Evolutionary conservation across 1,140 invertebrate species (phyloP), one percentile per base, ranked within the genome.

Genomic region (Drosophila santomea): DNA sequence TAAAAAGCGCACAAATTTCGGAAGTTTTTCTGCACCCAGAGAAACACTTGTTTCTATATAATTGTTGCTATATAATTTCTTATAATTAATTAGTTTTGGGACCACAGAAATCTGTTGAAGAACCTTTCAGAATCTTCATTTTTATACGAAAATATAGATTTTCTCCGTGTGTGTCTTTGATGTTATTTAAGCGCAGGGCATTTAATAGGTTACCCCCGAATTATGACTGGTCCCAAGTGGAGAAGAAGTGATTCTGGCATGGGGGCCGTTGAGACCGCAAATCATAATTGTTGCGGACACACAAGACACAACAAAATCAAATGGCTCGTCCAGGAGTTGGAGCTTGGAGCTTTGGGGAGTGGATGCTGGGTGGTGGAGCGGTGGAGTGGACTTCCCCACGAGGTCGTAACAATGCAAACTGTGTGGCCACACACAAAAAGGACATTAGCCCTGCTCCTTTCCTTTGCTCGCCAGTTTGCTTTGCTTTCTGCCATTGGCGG

Each of bases 211-310:
- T 7, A 14, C 48, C 5, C 14, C 15, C 4, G 15, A 41, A 52
- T 20, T 15, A 32, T 43, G 14, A 39, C 14, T 0, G 5, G 8
- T 7, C 20, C 58, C 4, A 50, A 28, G 15, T 43, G 36, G 25
- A 15, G 36, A 11, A 59, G 52, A 20, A 57, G 35, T 56, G 15
- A 17, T 39, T 15, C n/a, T 2, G 20, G 17, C 32, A 20, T 57
- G 17, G 48, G 23, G 39, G n/a, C 28, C 20, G 44, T 38, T 11
- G 41, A 75, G 63, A 78, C 82, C 78, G 82, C 82, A 86, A 86
- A 81, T 86, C 82, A 86, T 86, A 86, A 86, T 86, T 86, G 82
- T 82, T 79, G 78, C 69, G 82, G 72, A 56, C 51, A 57, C 47
- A 56, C 51, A 51, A 52, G 47, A 52, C 32, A 35, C 66, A 78